A percentile compares a stretch with the other conserved stretches of the same genome.
phyloP scores from a whole-genome alignment of 1,140 invertebrate species.

The Bombus polaris region DNA sequence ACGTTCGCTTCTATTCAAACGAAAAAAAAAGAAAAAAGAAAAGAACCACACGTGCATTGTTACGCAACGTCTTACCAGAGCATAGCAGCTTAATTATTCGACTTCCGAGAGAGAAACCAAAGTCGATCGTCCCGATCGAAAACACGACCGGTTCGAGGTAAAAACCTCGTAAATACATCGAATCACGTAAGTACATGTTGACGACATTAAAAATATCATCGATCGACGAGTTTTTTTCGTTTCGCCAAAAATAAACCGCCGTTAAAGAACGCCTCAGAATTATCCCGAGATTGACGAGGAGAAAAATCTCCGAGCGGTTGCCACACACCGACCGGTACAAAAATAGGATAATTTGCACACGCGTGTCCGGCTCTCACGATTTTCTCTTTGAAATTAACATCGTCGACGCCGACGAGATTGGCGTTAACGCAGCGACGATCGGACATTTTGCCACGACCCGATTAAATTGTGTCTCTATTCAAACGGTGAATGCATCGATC shows the following conservation, averaged over 20 bases:
- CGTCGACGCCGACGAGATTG: background rate
- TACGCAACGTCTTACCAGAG: background rate
- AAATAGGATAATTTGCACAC: background rate
- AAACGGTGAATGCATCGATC: conserved; percentile 17
- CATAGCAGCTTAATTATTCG: background rate
- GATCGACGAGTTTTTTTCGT: background rate
- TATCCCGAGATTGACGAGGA: background rate
- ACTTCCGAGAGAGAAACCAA: background rate
- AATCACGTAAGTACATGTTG: background rate
- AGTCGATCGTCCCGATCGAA: background rate
- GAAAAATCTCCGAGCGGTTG: background rate
- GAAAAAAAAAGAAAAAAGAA: background rate
- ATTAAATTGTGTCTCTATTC: conserved; percentile 39
- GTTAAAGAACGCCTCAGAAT: background rate
- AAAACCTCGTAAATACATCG: background rate
- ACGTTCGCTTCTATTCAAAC: conserved; percentile 7
- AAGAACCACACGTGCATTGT: background rate
- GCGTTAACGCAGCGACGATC: background rate
- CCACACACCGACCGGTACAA: background rate
- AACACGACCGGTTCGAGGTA: background rate
- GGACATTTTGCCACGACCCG: background rate
- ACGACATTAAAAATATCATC: background rate
- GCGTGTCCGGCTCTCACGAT: background rate
- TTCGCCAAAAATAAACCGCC: background rate
- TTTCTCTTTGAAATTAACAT: background rate